Evolutionary conservation across 2,797 vertebrate species (phyloP), one percentile per base, ranked within the genome.

Genomic region (Hylomyscus alleni): DNA sequence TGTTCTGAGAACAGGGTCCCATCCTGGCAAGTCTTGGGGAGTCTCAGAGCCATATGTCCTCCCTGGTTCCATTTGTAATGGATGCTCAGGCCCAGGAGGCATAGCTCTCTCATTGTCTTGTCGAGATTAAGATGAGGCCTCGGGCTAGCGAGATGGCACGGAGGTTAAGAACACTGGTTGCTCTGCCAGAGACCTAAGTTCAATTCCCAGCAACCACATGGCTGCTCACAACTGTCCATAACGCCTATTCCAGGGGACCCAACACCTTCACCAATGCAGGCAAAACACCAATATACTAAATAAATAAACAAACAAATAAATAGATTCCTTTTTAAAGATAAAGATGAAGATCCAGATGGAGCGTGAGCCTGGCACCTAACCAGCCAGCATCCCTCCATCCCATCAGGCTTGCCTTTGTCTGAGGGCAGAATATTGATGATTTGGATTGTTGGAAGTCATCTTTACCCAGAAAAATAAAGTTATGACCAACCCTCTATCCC

Each of bases 361-460:
- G 13, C 37, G 22, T 4, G 69, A 40, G 12, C 47, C 24, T 0
- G 0, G 60, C 1, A 2, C 17, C 44, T 11, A 0, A 0, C 4
- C 4, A 0, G 0, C 3, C 3, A 56, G 47, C 6, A 13, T 11
- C 20, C 40, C 0, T 29, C n/a, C 60, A n/a, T 67, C 26, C 50
- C 31, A 15, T 15, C 6, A 29, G 14, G 1, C 47, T 52, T 19
- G 47, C 60, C 69, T 77, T 85, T 89, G 9, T 52, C n/a, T 54
- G 91, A 37, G 50, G 5, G 4, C 62, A n/a, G 50, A 56, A 17
- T 37, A 8, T 17, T 34, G 17, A 40, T 20, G 82, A 31, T 40
- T 60, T 6, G 12, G 40, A 52, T 24, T 1, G 56, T 58, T 44
- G 47, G 72, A 40, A 1, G 78, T 52, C 1, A 44, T 90, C 72